phyloP scores from a whole-genome alignment of 2,888 invertebrate species.

The Lithosia quadra region DNA sequence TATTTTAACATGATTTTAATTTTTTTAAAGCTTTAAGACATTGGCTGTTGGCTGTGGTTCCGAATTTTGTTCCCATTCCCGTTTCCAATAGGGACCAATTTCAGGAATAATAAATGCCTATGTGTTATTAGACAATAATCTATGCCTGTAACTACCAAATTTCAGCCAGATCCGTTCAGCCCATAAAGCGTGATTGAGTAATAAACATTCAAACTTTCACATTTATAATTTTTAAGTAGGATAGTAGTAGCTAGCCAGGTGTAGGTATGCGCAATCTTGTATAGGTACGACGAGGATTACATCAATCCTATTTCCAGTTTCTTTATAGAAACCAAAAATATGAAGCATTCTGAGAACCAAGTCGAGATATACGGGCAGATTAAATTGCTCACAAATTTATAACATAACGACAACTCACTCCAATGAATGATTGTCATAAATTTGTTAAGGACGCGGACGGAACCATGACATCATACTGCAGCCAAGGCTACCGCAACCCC shows the following conservation, averaged over 20 bases:
- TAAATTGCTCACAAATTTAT: constrained; percentile 53
- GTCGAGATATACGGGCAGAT: constrained; percentile 50
- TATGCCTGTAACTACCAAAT: too few species aligned
- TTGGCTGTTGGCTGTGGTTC: too few species aligned
- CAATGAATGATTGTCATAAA: constrained; percentile 55
- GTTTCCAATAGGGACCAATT: too few species aligned
- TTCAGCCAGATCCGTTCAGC: too few species aligned
- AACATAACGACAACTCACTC: constrained; percentile 50
- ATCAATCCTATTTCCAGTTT: constrained; percentile 13
- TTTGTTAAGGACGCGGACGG: constrained; percentile 56
- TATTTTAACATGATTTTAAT: too few species aligned
- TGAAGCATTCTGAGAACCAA: constrained; percentile 47
- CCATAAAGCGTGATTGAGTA: too few species aligned
- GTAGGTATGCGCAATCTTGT: background rate
- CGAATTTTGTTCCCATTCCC: too few species aligned
- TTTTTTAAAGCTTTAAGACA: too few species aligned
- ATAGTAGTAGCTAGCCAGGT: background rate
- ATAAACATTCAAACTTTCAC: too few species aligned
- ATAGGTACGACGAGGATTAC: background rate
- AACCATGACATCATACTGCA: constrained; percentile 57
- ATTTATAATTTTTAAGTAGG: too few species aligned
- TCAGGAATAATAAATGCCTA: too few species aligned
- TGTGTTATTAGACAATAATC: too few species aligned
- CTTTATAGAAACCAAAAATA: constrained; percentile 26
- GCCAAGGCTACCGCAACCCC: constrained; percentile 38